Conservation (phyloP, 1,140 invertebrate species). For the Drosophila albomicans region DNA sequence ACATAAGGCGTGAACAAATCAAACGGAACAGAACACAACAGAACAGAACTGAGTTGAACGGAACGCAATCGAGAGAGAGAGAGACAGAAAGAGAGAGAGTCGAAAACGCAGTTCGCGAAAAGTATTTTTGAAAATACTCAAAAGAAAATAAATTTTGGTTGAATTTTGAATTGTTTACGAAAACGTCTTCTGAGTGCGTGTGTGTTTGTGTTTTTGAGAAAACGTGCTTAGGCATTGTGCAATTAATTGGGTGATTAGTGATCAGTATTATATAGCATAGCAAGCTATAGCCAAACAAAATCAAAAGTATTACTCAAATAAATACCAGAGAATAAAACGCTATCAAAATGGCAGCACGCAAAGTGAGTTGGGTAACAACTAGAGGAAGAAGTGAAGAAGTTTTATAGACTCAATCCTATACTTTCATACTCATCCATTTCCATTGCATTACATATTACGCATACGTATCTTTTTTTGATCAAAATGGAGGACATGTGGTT, state of each 20-base stretch:
- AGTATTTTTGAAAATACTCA: constrained; percentile 24
- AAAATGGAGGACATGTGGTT: constrained; percentile 76
- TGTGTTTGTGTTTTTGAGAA: constrained; percentile 14
- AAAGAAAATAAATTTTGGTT: constrained; percentile 26
- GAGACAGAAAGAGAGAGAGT: not conserved
- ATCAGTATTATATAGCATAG: constrained; percentile 49
- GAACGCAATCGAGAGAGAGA: not conserved
- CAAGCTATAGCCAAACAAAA: constrained; percentile 1
- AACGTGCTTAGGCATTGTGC: constrained; percentile 64
- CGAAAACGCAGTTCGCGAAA: constrained; percentile 25
- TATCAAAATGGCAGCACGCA: constrained; percentile 63
- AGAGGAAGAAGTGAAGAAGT: not conserved
- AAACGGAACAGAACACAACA: constrained; percentile 30
- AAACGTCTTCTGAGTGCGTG: constrained; percentile 11
- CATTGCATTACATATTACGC: constrained; percentile 27
- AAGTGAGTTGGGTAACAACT: constrained; percentile 59
- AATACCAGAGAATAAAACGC: constrained; percentile 23
- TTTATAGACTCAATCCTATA: not conserved
- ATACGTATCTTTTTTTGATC: constrained; percentile 10
- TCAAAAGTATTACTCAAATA: constrained; percentile 52
- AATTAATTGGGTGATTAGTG: constrained; percentile 63
- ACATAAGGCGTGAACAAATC: constrained; percentile 47
- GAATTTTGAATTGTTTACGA: constrained; percentile 57
- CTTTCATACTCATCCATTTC: constrained; percentile 32
- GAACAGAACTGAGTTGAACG: constrained; percentile 10